A percentile compares a stretch with the other conserved stretches of the same genome.
phyloP scores from a whole-genome alignment of 2,797 vertebrate genomes.

The Lithobates pipiens region DNA sequence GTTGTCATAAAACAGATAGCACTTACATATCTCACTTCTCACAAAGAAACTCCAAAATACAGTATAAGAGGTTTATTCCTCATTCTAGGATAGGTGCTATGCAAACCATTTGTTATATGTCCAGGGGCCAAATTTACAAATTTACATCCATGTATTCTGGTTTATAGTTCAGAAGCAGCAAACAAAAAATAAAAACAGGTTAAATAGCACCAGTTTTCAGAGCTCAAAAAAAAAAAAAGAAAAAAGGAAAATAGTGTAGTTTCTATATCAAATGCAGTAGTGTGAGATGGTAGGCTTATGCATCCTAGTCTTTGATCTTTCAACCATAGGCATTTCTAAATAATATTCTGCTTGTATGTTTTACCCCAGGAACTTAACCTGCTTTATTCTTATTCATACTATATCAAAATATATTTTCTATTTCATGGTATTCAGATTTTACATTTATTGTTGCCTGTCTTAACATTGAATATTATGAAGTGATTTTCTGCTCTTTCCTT shows the following conservation, averaged over 20 bases:
- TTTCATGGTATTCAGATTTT: constrained; percentile 3
- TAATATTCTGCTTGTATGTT: background rate
- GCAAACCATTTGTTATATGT: too few species aligned
- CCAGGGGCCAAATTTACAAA: too few species aligned
- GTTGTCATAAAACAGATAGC: too few species aligned
- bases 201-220: too few species aligned
- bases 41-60: too few species aligned
- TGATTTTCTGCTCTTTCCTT: constrained; percentile 46
- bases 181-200: too few species aligned
- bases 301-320: background rate
- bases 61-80: too few species aligned
- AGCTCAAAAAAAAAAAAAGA: background rate
- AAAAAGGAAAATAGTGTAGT: background rate
- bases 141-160: too few species aligned
- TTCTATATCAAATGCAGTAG: background rate
- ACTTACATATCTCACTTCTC: too few species aligned
- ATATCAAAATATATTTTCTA: constrained; percentile 20
- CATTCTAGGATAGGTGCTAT: too few species aligned
- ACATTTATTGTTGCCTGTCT: constrained; percentile 6
- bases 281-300: background rate
- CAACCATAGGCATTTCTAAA: background rate
- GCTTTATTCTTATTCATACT: background rate
- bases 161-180: too few species aligned
- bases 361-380: background rate
- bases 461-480: constrained; percentile 33